These are phyloP conservation scores for Pseudochirops corinnae DNA, from an alignment of 2,797 vertebrate species.

Conservation along the genomic window DNA sequence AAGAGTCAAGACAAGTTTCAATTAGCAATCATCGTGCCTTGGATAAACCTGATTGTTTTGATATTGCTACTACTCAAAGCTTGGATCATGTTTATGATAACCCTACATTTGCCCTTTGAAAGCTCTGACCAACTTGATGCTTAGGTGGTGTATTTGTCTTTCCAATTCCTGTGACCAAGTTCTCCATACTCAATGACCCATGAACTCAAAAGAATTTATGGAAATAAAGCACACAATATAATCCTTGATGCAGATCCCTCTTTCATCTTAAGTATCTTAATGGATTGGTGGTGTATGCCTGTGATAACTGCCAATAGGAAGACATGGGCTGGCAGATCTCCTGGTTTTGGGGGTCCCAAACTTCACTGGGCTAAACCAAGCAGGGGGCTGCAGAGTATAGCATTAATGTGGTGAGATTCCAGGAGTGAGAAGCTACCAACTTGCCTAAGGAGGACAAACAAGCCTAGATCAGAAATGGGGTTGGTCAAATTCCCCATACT, in stretches of 20 bases:
- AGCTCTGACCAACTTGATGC: not conserved
- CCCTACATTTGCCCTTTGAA: not conserved
- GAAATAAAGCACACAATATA: conserved; percentile 46
- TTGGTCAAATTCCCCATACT: not conserved
- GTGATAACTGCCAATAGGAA: not conserved
- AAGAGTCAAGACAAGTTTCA: not conserved
- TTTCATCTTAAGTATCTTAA: not conserved
- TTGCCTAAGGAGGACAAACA: not conserved
- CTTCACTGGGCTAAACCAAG: not conserved
- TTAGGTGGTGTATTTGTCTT: not conserved
- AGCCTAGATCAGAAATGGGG: not conserved
- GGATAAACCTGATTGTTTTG: not conserved
- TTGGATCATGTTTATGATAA: not conserved
- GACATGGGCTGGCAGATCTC: not conserved
- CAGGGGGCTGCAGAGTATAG: not conserved
- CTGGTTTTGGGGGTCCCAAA: not conserved
- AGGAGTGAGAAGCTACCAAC: not conserved
- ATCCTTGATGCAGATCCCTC: conserved; percentile 39
- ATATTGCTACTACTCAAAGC: not conserved
- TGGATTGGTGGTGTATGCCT: not conserved
- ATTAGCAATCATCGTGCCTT: not conserved
- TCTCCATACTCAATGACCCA: conserved; percentile 33
- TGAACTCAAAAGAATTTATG: conserved; percentile 48
- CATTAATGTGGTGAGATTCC: not conserved
- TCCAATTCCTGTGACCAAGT: conserved; percentile 7